Evolutionary conservation across 1,140 invertebrate species (phyloP).

Genomic region (Drosophila albomicans): DNA sequence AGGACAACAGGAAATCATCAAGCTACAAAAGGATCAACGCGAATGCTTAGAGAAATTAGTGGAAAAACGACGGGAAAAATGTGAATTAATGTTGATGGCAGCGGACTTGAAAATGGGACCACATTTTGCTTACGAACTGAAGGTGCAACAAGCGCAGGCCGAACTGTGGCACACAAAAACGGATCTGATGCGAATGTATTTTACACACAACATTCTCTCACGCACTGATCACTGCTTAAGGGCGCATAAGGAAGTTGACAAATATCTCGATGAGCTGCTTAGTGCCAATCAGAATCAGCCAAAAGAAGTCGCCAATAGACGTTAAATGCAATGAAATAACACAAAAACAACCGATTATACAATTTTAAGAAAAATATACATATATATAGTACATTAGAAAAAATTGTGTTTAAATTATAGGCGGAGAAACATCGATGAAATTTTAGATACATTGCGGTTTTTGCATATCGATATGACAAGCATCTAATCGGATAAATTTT

Average conservation of each 20-base stretch:
- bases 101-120: constrained; percentile 73
- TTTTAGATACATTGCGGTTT: too few relatives aligned
- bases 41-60: constrained; percentile 45
- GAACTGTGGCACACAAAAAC: constrained; percentile 55
- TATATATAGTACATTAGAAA: not conserved
- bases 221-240: constrained; percentile 69
- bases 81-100: constrained; percentile 52
- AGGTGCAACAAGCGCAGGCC: constrained; percentile 40
- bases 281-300: constrained; percentile 30
- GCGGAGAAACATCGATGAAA: too few relatives aligned
- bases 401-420: not conserved
- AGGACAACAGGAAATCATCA: constrained; percentile 59
- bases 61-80: constrained; percentile 49
- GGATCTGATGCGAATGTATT: constrained; percentile 57
- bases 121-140: constrained; percentile 60
- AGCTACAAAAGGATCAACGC: constrained; percentile 63
- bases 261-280: constrained; percentile 63
- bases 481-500: too few relatives aligned
- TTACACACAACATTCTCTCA: constrained; percentile 54
- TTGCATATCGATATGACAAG: too few relatives aligned
- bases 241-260: constrained; percentile 69
- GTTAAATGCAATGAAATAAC: not conserved
- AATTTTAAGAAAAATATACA: not conserved
- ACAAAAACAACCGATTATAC: not conserved
- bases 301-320: not conserved